Evolutionary conservation across 1,140 invertebrate genomes (phyloP), one percentile per base, ranked within the genome.

Genomic region (Bombyx mandarina): DNA sequence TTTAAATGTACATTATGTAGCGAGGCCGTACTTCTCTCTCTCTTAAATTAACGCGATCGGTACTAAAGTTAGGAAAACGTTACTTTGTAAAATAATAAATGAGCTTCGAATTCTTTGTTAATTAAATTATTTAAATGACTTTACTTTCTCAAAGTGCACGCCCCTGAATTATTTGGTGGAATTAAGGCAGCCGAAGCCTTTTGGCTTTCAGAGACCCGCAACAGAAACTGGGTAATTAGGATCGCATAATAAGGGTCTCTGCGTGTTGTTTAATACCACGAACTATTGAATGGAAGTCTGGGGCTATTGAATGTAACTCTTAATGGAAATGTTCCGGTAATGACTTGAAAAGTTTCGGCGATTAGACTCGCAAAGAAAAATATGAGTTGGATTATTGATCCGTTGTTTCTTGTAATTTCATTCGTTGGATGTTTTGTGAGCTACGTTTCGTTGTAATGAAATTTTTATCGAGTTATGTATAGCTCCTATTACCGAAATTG

Each of bases 71-170:
- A 61, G 35, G 53, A 18, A 52, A 58, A 10, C 45, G 54, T 64
- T 58, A 50, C 58, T 62, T 59, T 50, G 53, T 50, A 58, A 66
- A 68, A 68, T 65, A 71, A 68, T 68, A 64, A 68, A 66, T 60
- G 62, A 58, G 58, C 61, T 61, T 60, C 46, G 59, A 53, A 72
- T 69, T 72, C 65, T 70, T 70, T 73, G 67, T 65, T 71, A 71
- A 69, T 67, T 71, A 67, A 73, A 71, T 71, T 71, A 73, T 69
- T 67, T 67, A 71, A 73, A 67, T 67, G 60, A 63, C 63, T 65
- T 65, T 60, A 69, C 63, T 61, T 64, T 48, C 57, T 69, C 61
- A 69, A 69, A 73, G 68, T 73, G 68, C 66, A 67, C 57, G 62
- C 58, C 61, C 64, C 71, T 66, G 60, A 71, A 73, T 73, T 71